Base-by-base conservation (phyloP, 2,797 vertebrate species). In the Mormyrops boulengeri region DNA sequence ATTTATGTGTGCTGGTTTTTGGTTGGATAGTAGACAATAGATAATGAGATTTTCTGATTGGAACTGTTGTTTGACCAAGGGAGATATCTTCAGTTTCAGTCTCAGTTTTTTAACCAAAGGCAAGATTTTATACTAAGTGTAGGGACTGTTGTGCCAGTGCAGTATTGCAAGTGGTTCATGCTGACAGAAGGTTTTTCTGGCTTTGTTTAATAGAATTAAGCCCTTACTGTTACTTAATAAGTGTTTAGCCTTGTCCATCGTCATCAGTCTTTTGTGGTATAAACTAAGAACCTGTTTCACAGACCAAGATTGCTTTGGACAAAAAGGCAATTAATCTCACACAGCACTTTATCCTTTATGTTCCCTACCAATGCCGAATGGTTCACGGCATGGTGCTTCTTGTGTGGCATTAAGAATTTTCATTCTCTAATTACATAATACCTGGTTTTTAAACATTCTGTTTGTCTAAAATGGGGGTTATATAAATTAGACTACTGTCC, bases 301-400 rank as follows among this genome's bases (percentile, higher is more conserved):
- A 53, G 50, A 50, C 73, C 6, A 41, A 44, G 73, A 80, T 19
- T 44, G 69, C n/a, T 44, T 80, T 22, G 19, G 30, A 11, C 11
- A 73, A 77, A 55, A 82, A 52, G 4, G 50, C 7, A 88, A 55
- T 89, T 80, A 44, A 38, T 44, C 73, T 80, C 84, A 47, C 85
- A 60, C 52, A 52, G 9, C 17, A 62, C 82, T 91, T 86, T 30
- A 90, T 93, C 91, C 93, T 90, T 85, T 89, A 38, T 89, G 90
- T 95, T 94, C 91, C 95, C 91, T 92, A 92, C 95, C 94, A 95
- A 95, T 94, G 22, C 22, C 0, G 82, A 91, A 90, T 93, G 94
- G 92, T 94, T 95, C 92, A 92, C 86, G 12, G 90, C 34, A 92
- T 91, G 91, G 89, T 82, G 91, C 73, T 88, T 55, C 17, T 89